Evolutionary conservation across 2,888 invertebrate genomes (phyloP), one percentile per base, ranked within the genome.

Genomic region (Marronus borbonicus): DNA sequence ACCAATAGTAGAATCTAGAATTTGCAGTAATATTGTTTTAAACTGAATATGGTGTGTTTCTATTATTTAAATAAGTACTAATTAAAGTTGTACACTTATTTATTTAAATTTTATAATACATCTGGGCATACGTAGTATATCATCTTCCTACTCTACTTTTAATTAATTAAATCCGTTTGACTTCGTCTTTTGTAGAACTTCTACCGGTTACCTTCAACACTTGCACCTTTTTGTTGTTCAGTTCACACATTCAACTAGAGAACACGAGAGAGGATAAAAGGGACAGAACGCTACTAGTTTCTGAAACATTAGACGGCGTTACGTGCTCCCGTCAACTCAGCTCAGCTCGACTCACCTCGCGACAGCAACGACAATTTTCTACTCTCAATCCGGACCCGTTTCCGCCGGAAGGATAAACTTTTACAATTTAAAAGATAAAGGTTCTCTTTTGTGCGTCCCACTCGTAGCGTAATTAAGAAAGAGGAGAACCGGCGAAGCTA

Each of bases 361-460:
- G 44, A 44, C 44, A 12, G 62, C 8, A 39, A 39, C n/a, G 36
- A 31, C 39, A 17, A n/a, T 65, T 65, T 39, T n/a, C 36, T 39
- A 65, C 14, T 49, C 66, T 49, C 66, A 68, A 68, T 20, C 66
- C 66, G 39, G 39, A 17, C 49, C 24, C 65, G 39, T 49, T 68
- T 17, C 49, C 49, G 66, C 20, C 20, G 24, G 60, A 60, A 60
- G 60, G 66, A 70, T 58, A 70, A 70, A 70, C 70, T 70, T 70
- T 70, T 55, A 70, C 70, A 58, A 70, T 70, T 70, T 55, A 60
- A 72, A 72, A 72, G 72, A 60, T 72, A 72, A 60, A 72, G 58
- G 72, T 14, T 12, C 39, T 36, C 55, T 20, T 60, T 58, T 72
- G 58, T 60, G 39, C 60, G 49, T 20, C 72, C 44, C 24, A 24